Evolutionary conservation across 2,797 vertebrate species (phyloP).

Genomic region (Helarctos malayanus): DNA sequence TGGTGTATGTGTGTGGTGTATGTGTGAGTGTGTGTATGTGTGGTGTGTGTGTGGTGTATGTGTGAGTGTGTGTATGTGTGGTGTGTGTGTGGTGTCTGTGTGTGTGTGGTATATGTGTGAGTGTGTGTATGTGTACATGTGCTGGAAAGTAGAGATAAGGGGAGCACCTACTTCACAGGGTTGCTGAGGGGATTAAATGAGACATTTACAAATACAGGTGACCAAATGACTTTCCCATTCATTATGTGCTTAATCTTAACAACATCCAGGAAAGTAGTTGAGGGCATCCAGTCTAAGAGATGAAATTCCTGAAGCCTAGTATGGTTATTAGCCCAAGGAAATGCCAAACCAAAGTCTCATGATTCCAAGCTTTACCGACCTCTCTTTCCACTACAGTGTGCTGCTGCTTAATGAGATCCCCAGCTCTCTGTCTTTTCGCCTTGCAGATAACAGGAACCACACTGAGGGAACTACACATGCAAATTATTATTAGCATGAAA

Average conservation of each 20-base stretch:
- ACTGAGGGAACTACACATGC: neutral
- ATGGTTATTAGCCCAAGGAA: neutral
- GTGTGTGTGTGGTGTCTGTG: neutral
- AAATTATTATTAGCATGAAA: conserved; percentile 79
- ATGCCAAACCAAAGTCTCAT: neutral
- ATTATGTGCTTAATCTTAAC: conserved; percentile 3
- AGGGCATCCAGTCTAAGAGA: neutral
- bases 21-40: neutral
- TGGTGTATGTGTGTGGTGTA: too few species aligned
- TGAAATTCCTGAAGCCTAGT: neutral
- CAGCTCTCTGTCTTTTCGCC: neutral
- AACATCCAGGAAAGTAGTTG: neutral
- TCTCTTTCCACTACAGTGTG: neutral
- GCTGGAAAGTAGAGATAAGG: conserved; percentile 33
- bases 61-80: neutral
- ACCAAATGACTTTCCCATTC: conserved; percentile 15
- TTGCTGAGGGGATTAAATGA: conserved; percentile 39
- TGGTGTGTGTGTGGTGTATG: too few species aligned
- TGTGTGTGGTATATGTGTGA: too few species aligned
- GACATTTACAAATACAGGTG: conserved; percentile 35
- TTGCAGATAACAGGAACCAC: conserved; percentile 33
- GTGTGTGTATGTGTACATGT: neutral
- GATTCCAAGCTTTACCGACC: neutral
- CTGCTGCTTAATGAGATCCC: conserved; percentile 52
- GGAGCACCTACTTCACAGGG: neutral